Evolutionary conservation across 1,140 invertebrate genomes (phyloP).

Genomic region (Drosophila ironensis): DNA sequence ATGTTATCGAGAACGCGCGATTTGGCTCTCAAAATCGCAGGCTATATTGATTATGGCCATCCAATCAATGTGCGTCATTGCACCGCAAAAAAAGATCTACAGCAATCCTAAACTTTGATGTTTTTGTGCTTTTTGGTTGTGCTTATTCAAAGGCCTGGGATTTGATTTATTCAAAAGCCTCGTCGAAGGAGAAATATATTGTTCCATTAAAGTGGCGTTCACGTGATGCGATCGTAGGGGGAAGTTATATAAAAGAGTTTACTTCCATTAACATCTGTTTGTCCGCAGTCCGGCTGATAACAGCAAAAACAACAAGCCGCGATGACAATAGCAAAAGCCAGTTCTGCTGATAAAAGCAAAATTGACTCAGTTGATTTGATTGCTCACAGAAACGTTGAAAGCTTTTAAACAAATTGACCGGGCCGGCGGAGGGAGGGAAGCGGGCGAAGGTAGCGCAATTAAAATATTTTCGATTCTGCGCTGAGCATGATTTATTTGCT

Average conservation of each 20-base stretch:
- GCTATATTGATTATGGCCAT: slow-evolving; percentile 12
- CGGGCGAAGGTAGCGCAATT: slow-evolving; percentile 5
- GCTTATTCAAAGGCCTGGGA: too few relatives aligned
- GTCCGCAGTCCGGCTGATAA: slow-evolving; percentile 12
- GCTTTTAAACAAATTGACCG: not conserved
- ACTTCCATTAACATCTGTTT: slow-evolving; percentile 37
- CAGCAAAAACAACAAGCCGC: slow-evolving; percentile 14
- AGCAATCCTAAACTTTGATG: too few relatives aligned
- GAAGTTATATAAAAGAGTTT: slow-evolving; percentile 16
- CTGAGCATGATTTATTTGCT: slow-evolving; percentile 24
- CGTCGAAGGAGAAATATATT: too few relatives aligned
- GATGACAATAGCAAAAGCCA: slow-evolving; percentile 20
- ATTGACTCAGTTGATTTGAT: slow-evolving; percentile 38
- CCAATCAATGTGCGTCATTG: slow-evolving; percentile 27
- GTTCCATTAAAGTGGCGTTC: too few relatives aligned
- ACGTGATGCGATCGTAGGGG: slow-evolving; percentile 22
- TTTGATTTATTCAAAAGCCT: too few relatives aligned
- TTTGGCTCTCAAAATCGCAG: slow-evolving; percentile 6
- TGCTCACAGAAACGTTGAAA: not conserved
- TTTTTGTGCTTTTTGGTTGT: too few relatives aligned
- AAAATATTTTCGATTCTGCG: slow-evolving; percentile 6
- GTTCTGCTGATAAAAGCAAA: slow-evolving; percentile 23
- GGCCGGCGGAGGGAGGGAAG: not conserved
- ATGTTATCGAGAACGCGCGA: slow-evolving; percentile 15
- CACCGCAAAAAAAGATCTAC: not conserved